Percentiles rank a stretch among this genome's conserved stretches.
phyloP scores from a whole-genome alignment of 2,888 invertebrate genomes.

The Cheilosia variabilis region DNA sequence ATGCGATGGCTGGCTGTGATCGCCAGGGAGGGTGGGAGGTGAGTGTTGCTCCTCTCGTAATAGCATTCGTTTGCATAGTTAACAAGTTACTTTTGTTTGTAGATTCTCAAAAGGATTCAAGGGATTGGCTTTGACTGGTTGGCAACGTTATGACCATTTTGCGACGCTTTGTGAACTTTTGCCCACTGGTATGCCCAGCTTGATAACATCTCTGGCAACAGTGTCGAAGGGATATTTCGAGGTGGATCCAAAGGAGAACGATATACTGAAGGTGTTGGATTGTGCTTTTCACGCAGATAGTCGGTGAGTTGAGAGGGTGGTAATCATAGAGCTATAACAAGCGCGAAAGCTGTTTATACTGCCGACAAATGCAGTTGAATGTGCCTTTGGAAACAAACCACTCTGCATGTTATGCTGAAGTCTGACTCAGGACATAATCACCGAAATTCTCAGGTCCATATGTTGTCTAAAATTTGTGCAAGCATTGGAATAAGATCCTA shows the following conservation, averaged over 20 bases:
- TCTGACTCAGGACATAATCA: too few relatives aligned
- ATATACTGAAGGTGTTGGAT: constrained; percentile 84
- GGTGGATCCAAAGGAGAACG: constrained; percentile 84
- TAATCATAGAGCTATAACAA: too few relatives aligned
- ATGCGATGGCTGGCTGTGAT: constrained; percentile 89
- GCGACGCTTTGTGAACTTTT: constrained; percentile 88
- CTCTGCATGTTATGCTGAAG: too few relatives aligned
- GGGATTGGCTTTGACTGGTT: constrained; percentile 82
- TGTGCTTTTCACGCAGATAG: constrained; percentile 85
- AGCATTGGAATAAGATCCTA: too few relatives aligned
- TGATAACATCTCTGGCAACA: constrained; percentile 86
- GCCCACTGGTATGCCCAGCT: constrained; percentile 87
- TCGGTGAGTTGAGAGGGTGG: constrained; percentile 73
- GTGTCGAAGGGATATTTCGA: constrained; percentile 87
- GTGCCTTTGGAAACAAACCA: too few relatives aligned
- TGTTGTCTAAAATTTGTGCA: too few relatives aligned
- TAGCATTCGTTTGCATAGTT: too few relatives aligned
- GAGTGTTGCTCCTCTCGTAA: not conserved
- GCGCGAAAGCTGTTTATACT: too few relatives aligned
- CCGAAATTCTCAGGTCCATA: too few relatives aligned
- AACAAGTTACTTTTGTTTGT: not conserved
- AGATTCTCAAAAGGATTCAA: constrained; percentile 82
- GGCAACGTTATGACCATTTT: constrained; percentile 88
- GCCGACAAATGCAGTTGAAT: too few relatives aligned
- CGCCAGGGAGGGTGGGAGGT: constrained; percentile 85